These are phyloP conservation scores for Parapristionchus giblindavisi DNA, from an alignment of 2,888 invertebrate species.

Conservation along the genomic window DNA sequence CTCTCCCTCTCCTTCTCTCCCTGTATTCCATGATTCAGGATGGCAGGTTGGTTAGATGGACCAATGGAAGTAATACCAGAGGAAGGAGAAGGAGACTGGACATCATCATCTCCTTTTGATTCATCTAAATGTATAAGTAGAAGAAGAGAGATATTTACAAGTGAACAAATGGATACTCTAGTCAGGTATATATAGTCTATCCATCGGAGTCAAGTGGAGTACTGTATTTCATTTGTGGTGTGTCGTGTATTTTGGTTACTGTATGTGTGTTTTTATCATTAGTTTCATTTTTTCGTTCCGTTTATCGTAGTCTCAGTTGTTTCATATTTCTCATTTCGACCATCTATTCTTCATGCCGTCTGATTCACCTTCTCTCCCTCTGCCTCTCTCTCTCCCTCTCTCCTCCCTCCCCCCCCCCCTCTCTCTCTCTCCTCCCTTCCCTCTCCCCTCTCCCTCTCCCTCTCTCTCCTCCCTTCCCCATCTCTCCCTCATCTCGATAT, in stretches of 20 bases:
- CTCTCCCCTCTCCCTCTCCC: background rate
- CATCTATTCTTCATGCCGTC: background rate
- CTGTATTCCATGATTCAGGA: background rate
- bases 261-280: background rate
- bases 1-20: background rate
- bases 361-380: background rate
- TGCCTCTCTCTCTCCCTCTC: background rate
- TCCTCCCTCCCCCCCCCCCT: background rate
- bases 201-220: too few relatives aligned
- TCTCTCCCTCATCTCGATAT: too few relatives aligned
- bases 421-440: background rate
- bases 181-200: constrained; percentile 62
- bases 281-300: background rate
- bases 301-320: background rate
- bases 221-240: background rate
- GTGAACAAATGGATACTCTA: constrained; percentile 67
- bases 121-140: constrained; percentile 46
- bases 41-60: constrained; percentile 34
- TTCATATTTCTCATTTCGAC: background rate
- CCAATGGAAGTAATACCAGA: constrained; percentile 38
- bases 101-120: background rate
- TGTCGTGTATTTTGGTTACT: background rate
- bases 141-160: constrained; percentile 63
- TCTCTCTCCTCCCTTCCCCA: too few relatives aligned
- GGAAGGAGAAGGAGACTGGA: constrained; percentile 32